Base-by-base conservation (phyloP, 2,797 vertebrate genomes). In the Silurus lanzhouensis region DNA sequence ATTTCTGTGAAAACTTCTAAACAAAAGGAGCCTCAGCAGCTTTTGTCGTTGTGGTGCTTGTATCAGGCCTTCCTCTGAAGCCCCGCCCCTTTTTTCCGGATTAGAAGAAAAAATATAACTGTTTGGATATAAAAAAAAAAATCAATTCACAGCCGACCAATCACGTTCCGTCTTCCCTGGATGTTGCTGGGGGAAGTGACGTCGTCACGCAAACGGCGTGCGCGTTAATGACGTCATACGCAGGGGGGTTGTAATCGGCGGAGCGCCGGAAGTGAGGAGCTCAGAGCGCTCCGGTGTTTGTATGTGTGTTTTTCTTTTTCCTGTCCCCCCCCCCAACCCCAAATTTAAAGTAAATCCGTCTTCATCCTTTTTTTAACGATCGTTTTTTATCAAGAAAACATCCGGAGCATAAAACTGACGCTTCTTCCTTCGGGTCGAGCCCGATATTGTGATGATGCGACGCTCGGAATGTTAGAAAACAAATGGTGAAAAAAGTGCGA, bases 401-500 rank as follows among this genome's bases (percentile, higher is more conserved):
- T 14, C 85, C 79, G 81, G 92, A 93, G 91, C 92, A 94, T 88
- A 92, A 95, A 93, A 87, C 94, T 84, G 90, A 92, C 85, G 77
- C 58, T 83, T 85, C 19, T n/a, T 84, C 64, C 94, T 94, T 92
- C 92, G 48, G 12, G 91, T 88, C 85, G 74, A 95, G 89, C 84
- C 9, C 64, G 82, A 79, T 96, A 97, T 96, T 96, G 87, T 77
- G 79, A 61, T 90, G 83, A 77, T 94, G 90, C 86, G 90, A 91
- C 57, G 27, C 90, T 90, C 57, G 82, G 86, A 88, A 88, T 64
- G 85, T 90, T 92, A 91, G 91, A 92, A 96, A 96, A 96, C 90
- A 90, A 91, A 92, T 89, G 96, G 96, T 92, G 96, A 97, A 96
- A 97, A 92, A 97, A 92, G 89, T 91, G 91, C 91, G 87, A 31